Evolutionary conservation across 2,888 invertebrate genomes (phyloP), one percentile per base, ranked within the genome.

Genomic region (Augiades crinisus): DNA sequence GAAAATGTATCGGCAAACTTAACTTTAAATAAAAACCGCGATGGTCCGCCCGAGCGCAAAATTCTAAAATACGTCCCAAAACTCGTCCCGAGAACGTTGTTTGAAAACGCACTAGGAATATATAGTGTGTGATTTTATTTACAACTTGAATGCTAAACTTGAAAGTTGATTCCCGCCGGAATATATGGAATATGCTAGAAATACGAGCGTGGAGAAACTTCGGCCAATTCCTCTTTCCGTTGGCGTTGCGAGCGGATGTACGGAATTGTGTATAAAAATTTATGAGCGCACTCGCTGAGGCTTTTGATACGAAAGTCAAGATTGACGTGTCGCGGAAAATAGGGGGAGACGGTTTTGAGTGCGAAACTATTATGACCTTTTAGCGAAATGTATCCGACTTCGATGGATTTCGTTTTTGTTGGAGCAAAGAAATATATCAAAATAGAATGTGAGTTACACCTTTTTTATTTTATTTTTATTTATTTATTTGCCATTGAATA

Each of bases 71-170:
- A 40, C 40, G 24, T 40, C 6, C 24, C 10, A 27, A 43, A 16
- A 33, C 17, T 16, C 8, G 24, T 12, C 24, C 17, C 27, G 41
- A 31, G 37, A 44, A 44, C 37, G 41, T 10, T 14, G 22, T 34
- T 17, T 12, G 14, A 19, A 50, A 50, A 37, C 37, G 14, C 17
- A 51, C 36, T 37, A 31, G 43, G 34, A 16, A 43, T 50, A 38
- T 38, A 41, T 8, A 33, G 13, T 44, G 41, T 40, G 41, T 8
- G 43, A 31, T 43, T 51, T 37, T 44, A 51, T 51, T 51, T 37
- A 43, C 44, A 37, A 51, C 34, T 44, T 31, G 37, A 44, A 51
- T 43, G 44, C 19, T 36, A 30, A 51, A 44, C 44, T 51, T 16
- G 30, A 38, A 27, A 51, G 34, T 36, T 13, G 13, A 44, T 31